phyloP scores from a whole-genome alignment of 2,888 invertebrate species.

The Alviniconcha strummeri region DNA sequence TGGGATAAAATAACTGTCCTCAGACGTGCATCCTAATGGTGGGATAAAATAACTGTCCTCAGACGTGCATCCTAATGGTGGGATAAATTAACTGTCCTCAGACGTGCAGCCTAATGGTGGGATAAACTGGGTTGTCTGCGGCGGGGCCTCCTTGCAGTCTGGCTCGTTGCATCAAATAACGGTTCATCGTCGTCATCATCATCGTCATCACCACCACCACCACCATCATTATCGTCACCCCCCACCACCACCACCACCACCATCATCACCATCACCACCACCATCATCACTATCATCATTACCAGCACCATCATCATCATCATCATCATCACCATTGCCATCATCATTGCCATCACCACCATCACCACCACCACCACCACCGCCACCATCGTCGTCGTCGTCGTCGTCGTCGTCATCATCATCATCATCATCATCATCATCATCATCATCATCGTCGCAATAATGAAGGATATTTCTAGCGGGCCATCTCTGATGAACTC shows the following conservation, averaged over 20 bases:
- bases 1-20: too few relatives aligned
- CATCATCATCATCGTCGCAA: neutral
- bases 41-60: too few relatives aligned
- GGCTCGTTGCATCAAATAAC: too few relatives aligned
- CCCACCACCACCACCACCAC: neutral
- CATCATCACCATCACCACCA: neutral
- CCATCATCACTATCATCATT: neutral
- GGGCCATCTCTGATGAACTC: too few relatives aligned
- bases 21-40: too few relatives aligned
- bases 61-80: too few relatives aligned
- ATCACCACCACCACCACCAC: neutral
- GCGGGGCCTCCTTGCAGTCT: too few relatives aligned
- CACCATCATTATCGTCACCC: neutral
- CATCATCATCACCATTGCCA: slow-evolving; percentile 1
- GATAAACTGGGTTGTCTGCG: too few relatives aligned
- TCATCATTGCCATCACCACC: neutral
- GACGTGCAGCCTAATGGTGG: too few relatives aligned
- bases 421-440: slow-evolving; percentile 6
- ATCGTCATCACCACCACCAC: neutral
- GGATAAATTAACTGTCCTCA: too few relatives aligned
- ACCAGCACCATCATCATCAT: neutral
- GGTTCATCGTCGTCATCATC: too few relatives aligned
- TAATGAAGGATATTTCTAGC: too few relatives aligned
- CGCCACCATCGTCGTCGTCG: neutral
- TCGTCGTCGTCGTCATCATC: neutral